Evolutionary conservation across 2,888 invertebrate genomes (phyloP).

Genomic region (Eucriotettix oculatus): DNA sequence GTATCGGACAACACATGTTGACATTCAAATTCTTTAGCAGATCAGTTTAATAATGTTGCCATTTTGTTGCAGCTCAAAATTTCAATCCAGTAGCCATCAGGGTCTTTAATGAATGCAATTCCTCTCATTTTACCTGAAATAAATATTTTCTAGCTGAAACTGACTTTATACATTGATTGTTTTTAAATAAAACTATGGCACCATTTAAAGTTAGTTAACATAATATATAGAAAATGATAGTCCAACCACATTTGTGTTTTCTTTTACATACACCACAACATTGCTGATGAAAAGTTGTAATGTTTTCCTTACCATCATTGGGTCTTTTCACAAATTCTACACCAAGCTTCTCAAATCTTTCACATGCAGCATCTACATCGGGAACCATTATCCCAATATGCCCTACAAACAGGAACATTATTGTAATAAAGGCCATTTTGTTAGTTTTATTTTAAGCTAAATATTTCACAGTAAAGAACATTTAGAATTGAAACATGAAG

Average conservation of each 20-base stretch:
- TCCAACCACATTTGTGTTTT: too few relatives aligned
- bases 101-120: slow-evolving; percentile 86
- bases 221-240: too few relatives aligned
- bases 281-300: too few relatives aligned
- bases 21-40: not conserved
- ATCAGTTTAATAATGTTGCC: not conserved
- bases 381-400: slow-evolving; percentile 86
- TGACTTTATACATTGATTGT: too few relatives aligned
- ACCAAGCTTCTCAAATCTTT: slow-evolving; percentile 66
- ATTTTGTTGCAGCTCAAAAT: slow-evolving; percentile 34
- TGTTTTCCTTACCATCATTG: slow-evolving; percentile 40
- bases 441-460: too few relatives aligned
- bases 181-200: too few relatives aligned
- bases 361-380: slow-evolving; percentile 75
- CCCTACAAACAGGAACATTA: slow-evolving; percentile 29
- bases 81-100: slow-evolving; percentile 95
- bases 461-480: too few relatives aligned
- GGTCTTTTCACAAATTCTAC: slow-evolving; percentile 84
- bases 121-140: slow-evolving; percentile 75
- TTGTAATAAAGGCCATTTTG: too few relatives aligned
- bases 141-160: not conserved
- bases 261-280: too few relatives aligned
- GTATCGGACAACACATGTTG: not conserved
- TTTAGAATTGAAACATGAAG: too few relatives aligned
- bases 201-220: too few relatives aligned